Percentiles rank a stretch among this genome's conserved stretches.
Evolutionary conservation across 2,888 invertebrate genomes (phyloP).

Genomic region (Camptogramma bilineatum): DNA sequence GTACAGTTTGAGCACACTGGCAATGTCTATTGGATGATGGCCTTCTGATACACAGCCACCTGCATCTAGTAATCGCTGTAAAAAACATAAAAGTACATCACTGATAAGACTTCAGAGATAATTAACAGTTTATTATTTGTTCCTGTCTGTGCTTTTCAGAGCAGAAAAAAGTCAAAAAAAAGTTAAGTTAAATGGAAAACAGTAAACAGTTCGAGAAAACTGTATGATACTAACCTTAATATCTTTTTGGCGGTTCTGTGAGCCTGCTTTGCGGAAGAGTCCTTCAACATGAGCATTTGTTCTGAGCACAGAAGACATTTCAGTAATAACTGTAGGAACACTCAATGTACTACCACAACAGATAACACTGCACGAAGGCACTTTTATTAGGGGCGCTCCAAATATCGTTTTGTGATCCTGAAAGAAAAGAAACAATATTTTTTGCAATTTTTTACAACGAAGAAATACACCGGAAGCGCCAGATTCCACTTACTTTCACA

Average conservation of each 20-base stretch:
- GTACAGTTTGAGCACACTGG: constrained; percentile 94
- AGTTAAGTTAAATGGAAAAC: too few relatives aligned
- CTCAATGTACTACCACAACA: constrained; percentile 89
- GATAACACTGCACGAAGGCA: constrained; percentile 83
- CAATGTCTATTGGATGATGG: constrained; percentile 93
- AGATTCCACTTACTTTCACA: constrained; percentile 73
- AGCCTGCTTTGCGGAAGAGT: constrained; percentile 95
- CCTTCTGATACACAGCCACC: constrained; percentile 89
- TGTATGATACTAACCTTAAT: constrained; percentile 86
- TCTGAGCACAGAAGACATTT: constrained; percentile 89
- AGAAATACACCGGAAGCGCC: constrained; percentile 32
- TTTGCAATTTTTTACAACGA: not conserved
- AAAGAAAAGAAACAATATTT: constrained; percentile 28
- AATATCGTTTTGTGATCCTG: constrained; percentile 81
- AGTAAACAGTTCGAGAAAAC: not conserved
- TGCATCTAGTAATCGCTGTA: constrained; percentile 88
- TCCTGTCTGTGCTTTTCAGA: too few relatives aligned
- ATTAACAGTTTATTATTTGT: too few relatives aligned
- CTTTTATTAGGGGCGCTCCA: constrained; percentile 78
- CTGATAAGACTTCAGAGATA: too few relatives aligned
- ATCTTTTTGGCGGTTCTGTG: constrained; percentile 92
- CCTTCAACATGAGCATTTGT: constrained; percentile 91
- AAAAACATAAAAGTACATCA: too few relatives aligned
- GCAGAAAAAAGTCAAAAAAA: too few relatives aligned
- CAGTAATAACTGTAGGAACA: constrained; percentile 90